phyloP scores from a whole-genome alignment of 2,888 invertebrate species.

The Saturnia pavonia region DNA sequence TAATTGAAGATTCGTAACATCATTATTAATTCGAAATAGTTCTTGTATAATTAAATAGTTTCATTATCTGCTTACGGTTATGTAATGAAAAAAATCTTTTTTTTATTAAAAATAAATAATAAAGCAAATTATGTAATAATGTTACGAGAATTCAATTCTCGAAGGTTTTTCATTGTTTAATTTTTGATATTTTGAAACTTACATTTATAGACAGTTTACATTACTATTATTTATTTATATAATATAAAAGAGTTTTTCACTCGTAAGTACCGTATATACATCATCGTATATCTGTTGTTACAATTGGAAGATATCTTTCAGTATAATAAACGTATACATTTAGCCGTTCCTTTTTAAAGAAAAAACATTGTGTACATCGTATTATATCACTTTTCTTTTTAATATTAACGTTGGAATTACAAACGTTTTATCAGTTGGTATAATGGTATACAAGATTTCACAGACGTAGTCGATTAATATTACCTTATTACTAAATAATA shows the following conservation, averaged over 20 bases:
- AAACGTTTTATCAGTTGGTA: conserved; percentile 71
- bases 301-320: conserved; percentile 73
- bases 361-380: conserved; percentile 66
- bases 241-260: conserved; percentile 78
- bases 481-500: conserved; percentile 80
- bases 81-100: neutral
- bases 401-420: conserved; percentile 58
- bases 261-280: conserved; percentile 77
- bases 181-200: conserved; percentile 69
- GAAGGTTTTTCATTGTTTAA: conserved; percentile 33
- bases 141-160: conserved; percentile 45
- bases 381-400: conserved; percentile 70
- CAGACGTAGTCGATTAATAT: conserved; percentile 71
- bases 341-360: conserved; percentile 77
- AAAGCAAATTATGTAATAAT: conserved; percentile 29
- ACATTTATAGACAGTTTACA: conserved; percentile 71
- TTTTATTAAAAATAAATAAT: conserved; percentile 31
- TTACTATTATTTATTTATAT: conserved; percentile 65
- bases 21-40: neutral
- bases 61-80: conserved; percentile 28
- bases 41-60: conserved; percentile 23
- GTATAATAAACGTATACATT: conserved; percentile 87
- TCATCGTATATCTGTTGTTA: conserved; percentile 76
- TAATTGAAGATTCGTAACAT: conserved; percentile 43
- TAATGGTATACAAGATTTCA: conserved; percentile 79